Evolutionary conservation across 2,113 vertebrate genomes (phyloP).

Genomic region (Poeciliopsis turrubarensis): DNA sequence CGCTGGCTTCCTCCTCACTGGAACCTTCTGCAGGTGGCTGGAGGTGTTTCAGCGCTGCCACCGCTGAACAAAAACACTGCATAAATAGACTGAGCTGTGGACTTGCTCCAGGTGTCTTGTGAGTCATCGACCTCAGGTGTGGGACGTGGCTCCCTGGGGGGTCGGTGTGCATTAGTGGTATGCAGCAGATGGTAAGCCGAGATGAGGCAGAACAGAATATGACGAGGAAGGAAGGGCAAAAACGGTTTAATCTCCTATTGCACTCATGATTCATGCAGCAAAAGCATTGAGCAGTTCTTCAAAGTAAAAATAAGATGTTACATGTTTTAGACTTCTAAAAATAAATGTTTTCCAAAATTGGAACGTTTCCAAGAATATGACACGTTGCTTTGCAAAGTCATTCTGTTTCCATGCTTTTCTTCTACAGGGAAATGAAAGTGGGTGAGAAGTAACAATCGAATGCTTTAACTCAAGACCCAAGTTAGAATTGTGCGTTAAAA

Average conservation of each 20-base stretch:
- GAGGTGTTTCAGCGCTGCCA: background rate
- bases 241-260: slow-evolving; percentile 40
- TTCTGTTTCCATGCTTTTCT: too few relatives aligned
- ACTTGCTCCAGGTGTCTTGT: slow-evolving; percentile 47
- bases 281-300: background rate
- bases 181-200: slow-evolving; percentile 65
- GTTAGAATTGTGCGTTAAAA: too few relatives aligned
- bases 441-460: too few relatives aligned
- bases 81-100: slow-evolving; percentile 18
- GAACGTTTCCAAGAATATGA: background rate
- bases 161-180: slow-evolving; percentile 38
- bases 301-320: background rate
- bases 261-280: background rate
- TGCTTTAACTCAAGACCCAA: too few relatives aligned
- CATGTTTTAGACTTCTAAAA: background rate
- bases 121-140: slow-evolving; percentile 69
- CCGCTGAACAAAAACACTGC: slow-evolving; percentile 9
- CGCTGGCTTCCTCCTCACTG: too few relatives aligned
- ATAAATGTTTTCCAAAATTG: background rate
- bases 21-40: background rate
- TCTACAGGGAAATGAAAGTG: too few relatives aligned
- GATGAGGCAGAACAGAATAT: slow-evolving; percentile 52
- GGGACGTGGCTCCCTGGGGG: slow-evolving; percentile 49
- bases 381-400: background rate
- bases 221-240: slow-evolving; percentile 35